Evolutionary conservation across 2,888 invertebrate genomes (phyloP).

Genomic region (Anoplius nigerrimus): DNA sequence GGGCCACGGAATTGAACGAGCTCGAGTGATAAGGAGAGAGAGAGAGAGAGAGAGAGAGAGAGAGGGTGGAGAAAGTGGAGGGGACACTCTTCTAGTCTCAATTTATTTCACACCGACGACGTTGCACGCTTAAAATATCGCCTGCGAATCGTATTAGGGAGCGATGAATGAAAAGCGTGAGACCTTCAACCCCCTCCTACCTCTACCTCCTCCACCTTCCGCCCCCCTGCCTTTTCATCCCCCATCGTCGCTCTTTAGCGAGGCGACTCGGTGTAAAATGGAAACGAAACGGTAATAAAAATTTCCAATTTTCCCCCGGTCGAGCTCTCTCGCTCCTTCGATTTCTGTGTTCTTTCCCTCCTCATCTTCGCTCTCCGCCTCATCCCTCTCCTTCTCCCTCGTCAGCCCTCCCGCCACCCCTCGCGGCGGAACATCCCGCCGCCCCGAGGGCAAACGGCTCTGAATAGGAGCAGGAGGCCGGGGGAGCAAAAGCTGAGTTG

Average conservation of each 20-base stretch:
- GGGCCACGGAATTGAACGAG: too few species aligned
- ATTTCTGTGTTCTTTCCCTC: slow-evolving; percentile 20
- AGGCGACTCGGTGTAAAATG: slow-evolving; percentile 56
- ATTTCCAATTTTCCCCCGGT: slow-evolving; percentile 58
- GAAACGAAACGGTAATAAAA: slow-evolving; percentile 61
- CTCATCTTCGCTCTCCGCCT: slow-evolving; percentile 18
- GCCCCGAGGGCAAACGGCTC: slow-evolving; percentile 42
- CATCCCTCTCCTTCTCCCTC: slow-evolving; percentile 9
- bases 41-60: too few species aligned
- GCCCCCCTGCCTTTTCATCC: background rate
- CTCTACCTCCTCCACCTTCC: too few species aligned
- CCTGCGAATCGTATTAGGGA: slow-evolving; percentile 47
- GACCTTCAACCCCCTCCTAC: slow-evolving; percentile 2
- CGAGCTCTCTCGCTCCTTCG: slow-evolving; percentile 14
- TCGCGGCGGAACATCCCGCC: slow-evolving; percentile 29
- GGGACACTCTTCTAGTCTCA: slow-evolving; percentile 12
- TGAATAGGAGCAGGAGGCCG: slow-evolving; percentile 50
- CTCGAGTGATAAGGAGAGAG: too few species aligned
- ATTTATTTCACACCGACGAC: slow-evolving; percentile 38
- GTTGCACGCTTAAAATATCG: slow-evolving; percentile 11
- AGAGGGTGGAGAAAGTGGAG: too few species aligned
- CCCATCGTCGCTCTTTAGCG: slow-evolving; percentile 1
- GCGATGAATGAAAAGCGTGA: slow-evolving; percentile 41
- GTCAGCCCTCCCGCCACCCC: slow-evolving; percentile 11
- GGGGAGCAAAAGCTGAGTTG: slow-evolving; percentile 54